Conservation (phyloP, 2,113 vertebrate species). For the Perca fluviatilis region DNA sequence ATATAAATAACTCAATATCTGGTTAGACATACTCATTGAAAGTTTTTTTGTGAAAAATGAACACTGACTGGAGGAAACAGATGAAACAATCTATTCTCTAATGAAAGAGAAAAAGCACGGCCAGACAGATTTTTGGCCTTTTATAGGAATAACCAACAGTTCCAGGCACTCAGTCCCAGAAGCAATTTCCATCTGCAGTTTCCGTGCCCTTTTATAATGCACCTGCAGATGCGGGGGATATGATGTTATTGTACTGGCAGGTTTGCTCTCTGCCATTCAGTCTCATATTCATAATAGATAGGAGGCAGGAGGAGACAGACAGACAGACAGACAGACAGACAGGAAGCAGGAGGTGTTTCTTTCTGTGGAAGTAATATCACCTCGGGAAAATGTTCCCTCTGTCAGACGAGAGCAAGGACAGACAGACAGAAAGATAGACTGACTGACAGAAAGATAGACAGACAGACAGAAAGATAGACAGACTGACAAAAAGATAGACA, state of each 20-base stretch:
- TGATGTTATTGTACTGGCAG: conserved; percentile 51
- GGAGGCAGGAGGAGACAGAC: conserved; percentile 23
- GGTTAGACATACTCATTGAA: neutral
- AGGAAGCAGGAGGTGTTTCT: conserved; percentile 27
- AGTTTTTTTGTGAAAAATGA: neutral
- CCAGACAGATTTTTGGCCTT: neutral
- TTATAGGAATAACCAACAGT: conserved; percentile 6
- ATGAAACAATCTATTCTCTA: neutral
- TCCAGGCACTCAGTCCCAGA: conserved; percentile 36
- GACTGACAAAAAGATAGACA: conserved; percentile 1
- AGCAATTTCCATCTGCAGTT: conserved; percentile 54
- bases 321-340: conserved; percentile 24
- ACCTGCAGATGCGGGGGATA: conserved; percentile 8
- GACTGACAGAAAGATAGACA: too few species aligned
- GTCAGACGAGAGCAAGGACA: neutral
- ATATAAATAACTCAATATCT: neutral
- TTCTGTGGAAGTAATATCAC: conserved; percentile 51
- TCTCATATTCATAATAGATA: conserved; percentile 46
- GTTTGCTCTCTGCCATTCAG: conserved; percentile 25
- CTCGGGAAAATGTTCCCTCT: conserved; percentile 39
- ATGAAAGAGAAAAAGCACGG: neutral
- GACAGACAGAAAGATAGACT: too few species aligned
- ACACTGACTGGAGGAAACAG: neutral
- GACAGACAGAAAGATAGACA: too few species aligned
- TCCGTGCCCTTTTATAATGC: conserved; percentile 15